Base-by-base conservation (phyloP, 2,888 invertebrate genomes). In the Andrena bicolor region DNA sequence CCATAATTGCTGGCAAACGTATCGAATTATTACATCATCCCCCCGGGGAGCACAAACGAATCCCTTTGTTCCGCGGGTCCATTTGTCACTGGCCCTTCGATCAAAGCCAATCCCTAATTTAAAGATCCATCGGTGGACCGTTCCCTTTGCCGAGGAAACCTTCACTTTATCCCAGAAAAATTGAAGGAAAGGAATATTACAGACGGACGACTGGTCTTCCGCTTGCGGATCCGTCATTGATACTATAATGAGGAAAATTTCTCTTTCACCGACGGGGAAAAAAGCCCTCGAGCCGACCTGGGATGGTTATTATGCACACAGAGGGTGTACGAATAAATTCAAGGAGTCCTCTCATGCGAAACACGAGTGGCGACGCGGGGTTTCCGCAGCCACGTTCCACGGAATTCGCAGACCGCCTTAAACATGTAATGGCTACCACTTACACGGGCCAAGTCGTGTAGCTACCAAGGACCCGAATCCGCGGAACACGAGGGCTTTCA, bases 351-450 rank as follows among this genome's bases (percentile, higher is more conserved):
- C 79, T 80, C 76, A 51, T 66, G 82, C 65, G 58, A 82, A 79
- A 72, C 76, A 72, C 75, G 61, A 85, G 69, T 65, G 77, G 49
- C 65, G 78, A 82, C 65, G 66, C 69, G 61, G 53, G 74, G 20
- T 74, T 78, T 63, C 61, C 56, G 64, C 56, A 51, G 51, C 28
- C 72, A 60, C 80, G 77, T 80, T 80, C 73, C 63, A 58, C 51
- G 53, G 58, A 60, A 78, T 64, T 63, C 69, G 69, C 80, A 69
- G 74, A 61, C 71, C 53, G 41, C 65, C 69, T 71, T 84, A 86
- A 85, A 81, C 80, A 69, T 66, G 83, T 86, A 85, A 86, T 84
- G 75, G 75, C 83, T 85, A 77, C 79, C 83, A 85, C 76, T 86
- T 85, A 77, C 70, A 68, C 68, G 65, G 41, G 49, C 60, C 26